Base-by-base conservation (phyloP, 2,113 vertebrate species). In the Halcyon malimbica region DNA sequence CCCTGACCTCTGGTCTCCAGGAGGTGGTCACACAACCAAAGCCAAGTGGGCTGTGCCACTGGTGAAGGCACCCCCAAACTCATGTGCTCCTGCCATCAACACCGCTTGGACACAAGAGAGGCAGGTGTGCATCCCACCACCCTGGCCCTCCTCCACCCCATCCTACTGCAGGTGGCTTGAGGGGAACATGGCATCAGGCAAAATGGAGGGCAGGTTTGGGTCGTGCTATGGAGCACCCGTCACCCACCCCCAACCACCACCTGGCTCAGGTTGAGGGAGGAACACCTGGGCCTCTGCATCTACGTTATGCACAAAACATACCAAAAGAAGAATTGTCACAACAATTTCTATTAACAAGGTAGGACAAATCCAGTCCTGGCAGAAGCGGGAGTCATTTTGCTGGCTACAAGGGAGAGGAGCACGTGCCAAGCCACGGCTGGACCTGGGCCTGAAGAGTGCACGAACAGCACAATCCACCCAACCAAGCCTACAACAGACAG, bases 41-140 rank as follows among this genome's bases (percentile, higher is more conserved):
- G 37, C 20, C 1, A 2, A 74, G 26, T 31, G 35, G 41, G 13
- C 14, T 0, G 0, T 19, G 71, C 48, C 0, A 0, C 1, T 8
- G 60, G 37, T 9, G 28, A 94, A 44, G 44, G 33, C 63, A 70
- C 14, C 41, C 59, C 63, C 23, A 9, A 5, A 42, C 9, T 13
- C 16, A 4, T 0, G 1, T 2, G 18, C 3, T 62, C 75, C 67
- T 7, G 4, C 42, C 6, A 6, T 59, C 79, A 76, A 29, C 9
- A 5, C 69, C 10, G 3, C 51, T 24, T 8, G 7, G 42, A 28
- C 54, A 5, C 19, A 31, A 69, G 77, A 23, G 29, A 70, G 39
- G 48, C 5, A 9, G 54, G 33, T 35, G 39, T 46, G 37, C 4
- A 2, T 81, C 64, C 70, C 16, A 3, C 46, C 44, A 64, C 29